Conservation (phyloP, 1,140 invertebrate genomes). For the Drosophila rhopaloa region DNA sequence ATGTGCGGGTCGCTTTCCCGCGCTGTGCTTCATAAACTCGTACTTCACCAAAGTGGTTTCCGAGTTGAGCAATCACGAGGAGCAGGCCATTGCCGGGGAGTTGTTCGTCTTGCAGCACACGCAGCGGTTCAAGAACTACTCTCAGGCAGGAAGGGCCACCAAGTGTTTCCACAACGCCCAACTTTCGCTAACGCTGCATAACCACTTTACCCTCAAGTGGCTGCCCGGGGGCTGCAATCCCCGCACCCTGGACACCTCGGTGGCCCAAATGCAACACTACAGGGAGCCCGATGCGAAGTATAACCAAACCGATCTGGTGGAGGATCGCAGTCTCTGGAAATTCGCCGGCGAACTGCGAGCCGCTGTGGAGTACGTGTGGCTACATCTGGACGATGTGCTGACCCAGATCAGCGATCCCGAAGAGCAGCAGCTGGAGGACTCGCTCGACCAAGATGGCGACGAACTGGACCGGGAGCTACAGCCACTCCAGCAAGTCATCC, state of each 20-base stretch:
- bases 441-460: conserved; percentile 26
- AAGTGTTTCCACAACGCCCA: conserved; percentile 72
- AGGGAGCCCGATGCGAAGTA: conserved; percentile 58
- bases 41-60: conserved; percentile 57
- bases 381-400: conserved; percentile 53
- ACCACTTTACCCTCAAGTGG: conserved; percentile 64
- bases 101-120: conserved; percentile 71
- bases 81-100: conserved; percentile 50
- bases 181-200: conserved; percentile 62
- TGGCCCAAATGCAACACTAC: conserved; percentile 73
- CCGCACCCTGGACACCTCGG: not conserved
- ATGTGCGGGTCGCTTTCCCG: conserved; percentile 34
- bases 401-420: conserved; percentile 27
- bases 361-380: conserved; percentile 53
- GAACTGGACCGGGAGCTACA: conserved; percentile 38
- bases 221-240: conserved; percentile 36
- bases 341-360: conserved; percentile 48
- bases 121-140: conserved; percentile 53
- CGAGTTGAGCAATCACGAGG: conserved; percentile 55
- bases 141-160: conserved; percentile 41
- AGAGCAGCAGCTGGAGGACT: conserved; percentile 39
- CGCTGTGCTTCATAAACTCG: conserved; percentile 58
- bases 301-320: conserved; percentile 29
- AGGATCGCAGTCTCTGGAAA: conserved; percentile 58
- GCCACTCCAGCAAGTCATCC: conserved; percentile 8